phyloP scores from a whole-genome alignment of 2,888 invertebrate species.

The Tetheella fluctuosa region DNA sequence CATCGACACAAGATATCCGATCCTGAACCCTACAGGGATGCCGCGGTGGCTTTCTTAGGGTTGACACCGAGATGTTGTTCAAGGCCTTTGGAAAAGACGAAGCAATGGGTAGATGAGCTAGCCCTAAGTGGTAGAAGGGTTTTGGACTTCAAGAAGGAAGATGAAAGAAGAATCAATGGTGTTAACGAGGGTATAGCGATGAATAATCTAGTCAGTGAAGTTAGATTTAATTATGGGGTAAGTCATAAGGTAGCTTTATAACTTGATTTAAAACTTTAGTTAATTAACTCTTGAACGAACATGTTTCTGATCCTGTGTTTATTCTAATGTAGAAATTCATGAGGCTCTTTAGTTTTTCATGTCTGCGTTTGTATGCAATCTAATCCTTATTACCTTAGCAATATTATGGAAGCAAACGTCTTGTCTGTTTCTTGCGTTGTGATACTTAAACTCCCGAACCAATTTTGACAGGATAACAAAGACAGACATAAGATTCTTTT shows the following conservation, averaged over 20 bases:
- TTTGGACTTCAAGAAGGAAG: conserved; percentile 59
- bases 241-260: too few relatives aligned
- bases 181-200: conserved; percentile 71
- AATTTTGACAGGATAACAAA: too few relatives aligned
- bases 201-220: conserved; percentile 71
- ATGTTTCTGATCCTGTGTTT: too few relatives aligned
- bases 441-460: too few relatives aligned
- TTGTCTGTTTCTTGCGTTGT: too few relatives aligned
- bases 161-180: conserved; percentile 63
- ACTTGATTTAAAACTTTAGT: neutral
- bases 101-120: conserved; percentile 70
- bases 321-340: too few relatives aligned
- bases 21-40: conserved; percentile 69
- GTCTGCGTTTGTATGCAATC: too few relatives aligned
- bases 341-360: too few relatives aligned
- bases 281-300: too few relatives aligned
- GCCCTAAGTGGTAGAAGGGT: conserved; percentile 63
- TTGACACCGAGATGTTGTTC: conserved; percentile 86
- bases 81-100: conserved; percentile 64
- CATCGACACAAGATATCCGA: conserved; percentile 62
- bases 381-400: too few relatives aligned
- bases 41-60: conserved; percentile 66
- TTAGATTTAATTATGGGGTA: conserved; percentile 76
- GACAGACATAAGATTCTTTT: too few relatives aligned
- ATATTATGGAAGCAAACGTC: too few relatives aligned